Evolutionary conservation across 2,888 invertebrate species (phyloP).

Genomic region (Homarus gammarus): DNA sequence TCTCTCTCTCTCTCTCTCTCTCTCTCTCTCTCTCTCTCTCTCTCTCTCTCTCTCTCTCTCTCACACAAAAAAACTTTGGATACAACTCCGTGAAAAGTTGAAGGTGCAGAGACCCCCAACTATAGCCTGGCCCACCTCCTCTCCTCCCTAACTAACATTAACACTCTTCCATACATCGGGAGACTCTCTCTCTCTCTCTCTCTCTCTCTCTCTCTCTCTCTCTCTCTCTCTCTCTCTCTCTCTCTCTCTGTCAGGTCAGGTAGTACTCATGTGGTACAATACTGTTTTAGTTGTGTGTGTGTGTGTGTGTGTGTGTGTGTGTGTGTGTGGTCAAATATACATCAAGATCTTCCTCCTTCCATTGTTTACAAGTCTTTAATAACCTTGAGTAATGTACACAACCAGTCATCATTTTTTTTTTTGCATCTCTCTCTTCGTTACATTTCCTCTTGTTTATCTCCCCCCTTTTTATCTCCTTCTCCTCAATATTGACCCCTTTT

Average conservation of each 20-base stretch:
- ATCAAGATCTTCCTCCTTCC: background rate
- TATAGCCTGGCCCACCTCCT: background rate
- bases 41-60: slow-evolving; percentile 12
- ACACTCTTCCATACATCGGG: no score
- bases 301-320: no score
- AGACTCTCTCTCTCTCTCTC: background rate
- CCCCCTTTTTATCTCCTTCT: background rate
- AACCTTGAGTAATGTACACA: no score
- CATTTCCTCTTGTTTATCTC: background rate
- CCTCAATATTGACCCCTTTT: background rate
- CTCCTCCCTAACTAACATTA: background rate
- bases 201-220: background rate
- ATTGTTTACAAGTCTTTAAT: no score
- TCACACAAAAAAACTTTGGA: background rate
- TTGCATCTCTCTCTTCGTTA: background rate
- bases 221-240: background rate
- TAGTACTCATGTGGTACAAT: background rate
- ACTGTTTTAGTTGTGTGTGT: no score
- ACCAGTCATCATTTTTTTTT: background rate
- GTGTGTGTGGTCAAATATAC: no score
- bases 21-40: slow-evolving; percentile 2
- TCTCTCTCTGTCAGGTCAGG: background rate
- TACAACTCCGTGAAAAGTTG: background rate
- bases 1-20: slow-evolving; percentile 14
- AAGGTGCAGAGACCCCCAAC: background rate